Evolutionary conservation across 1,140 invertebrate genomes (phyloP).

Genomic region (Musca vetustissima): DNA sequence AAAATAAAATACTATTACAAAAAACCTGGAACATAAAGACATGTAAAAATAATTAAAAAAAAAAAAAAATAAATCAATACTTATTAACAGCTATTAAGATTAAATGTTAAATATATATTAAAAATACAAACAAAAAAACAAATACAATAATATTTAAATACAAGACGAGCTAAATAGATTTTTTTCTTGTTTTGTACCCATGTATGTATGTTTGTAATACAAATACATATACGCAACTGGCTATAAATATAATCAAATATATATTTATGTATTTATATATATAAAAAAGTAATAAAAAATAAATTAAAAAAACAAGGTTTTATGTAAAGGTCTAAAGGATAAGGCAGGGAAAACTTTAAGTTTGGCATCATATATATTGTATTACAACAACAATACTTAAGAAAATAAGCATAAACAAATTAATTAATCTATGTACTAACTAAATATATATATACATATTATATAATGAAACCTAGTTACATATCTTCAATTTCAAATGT

Average conservation of each 20-base stretch:
- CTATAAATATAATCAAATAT: too few species aligned
- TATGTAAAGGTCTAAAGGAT: background rate
- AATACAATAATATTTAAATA: too few species aligned
- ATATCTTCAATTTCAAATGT: background rate
- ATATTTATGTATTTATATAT: background rate
- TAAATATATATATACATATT: background rate
- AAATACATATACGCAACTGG: too few species aligned
- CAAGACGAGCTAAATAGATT: too few species aligned
- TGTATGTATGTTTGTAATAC: too few species aligned
- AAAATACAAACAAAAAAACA: too few species aligned
- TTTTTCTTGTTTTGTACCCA: too few species aligned
- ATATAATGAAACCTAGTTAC: background rate
- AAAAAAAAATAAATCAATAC: too few species aligned
- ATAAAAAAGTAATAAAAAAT: slow-evolving; percentile 6
- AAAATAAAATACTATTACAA: background rate
- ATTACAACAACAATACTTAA: slow-evolving; percentile 23
- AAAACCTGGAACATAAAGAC: background rate
- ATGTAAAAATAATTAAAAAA: too few species aligned
- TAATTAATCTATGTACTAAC: background rate
- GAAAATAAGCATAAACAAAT: slow-evolving; percentile 1
- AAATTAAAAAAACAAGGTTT: slow-evolving; percentile 11
- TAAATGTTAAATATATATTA: too few species aligned
- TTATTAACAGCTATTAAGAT: too few species aligned
- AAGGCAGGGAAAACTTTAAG: slow-evolving; percentile 21
- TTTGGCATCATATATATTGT: background rate